Base-by-base conservation (phyloP, 2,797 vertebrate species). In the Pitangus sulphuratus region DNA sequence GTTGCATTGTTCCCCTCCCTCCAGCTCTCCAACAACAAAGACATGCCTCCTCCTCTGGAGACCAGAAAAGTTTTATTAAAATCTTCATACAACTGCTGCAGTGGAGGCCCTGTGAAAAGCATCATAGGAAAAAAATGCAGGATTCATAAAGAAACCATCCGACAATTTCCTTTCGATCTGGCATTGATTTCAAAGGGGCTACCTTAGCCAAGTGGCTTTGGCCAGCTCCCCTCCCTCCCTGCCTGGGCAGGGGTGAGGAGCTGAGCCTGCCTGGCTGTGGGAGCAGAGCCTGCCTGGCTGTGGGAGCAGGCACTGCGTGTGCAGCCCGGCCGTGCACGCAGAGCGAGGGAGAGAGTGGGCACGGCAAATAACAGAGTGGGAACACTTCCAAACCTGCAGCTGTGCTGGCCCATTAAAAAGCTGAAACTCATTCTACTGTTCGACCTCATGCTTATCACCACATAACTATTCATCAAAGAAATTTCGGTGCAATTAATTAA, bases 401-500 rank as follows among this genome's bases (percentile, higher is more conserved):
- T 98, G 98, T 92, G 98, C 95, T 84, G 94, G 97, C 97, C 98
- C 97, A 98, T 98, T 98, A 98, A 98, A 98, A 98, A 98, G 96
- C 98, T 97, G 97, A 98, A 98, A 98, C 97, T 98, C 98, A 97
- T 98, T 98, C 97, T 97, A 97, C 97, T 98, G 98, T 98, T 98
- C 97, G 97, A 98, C 98, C 98, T 98, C 98, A 97, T 96, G 98
- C 98, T 99, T 98, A 99, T 99, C 98, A 98, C 98, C 98, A 98
- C 98, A 98, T 98, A 99, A 99, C 99, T 98, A 98, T 98, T 99
- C 98, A 99, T 99, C 98, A 99, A 99, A 99, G 99, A 99, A 98
- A 99, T 99, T 98, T 99, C 98, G 94, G 97, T 97, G 98, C 98
- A 99, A 99, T 99, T 99, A 99, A 99, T 99, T 99, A 99, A 99